Conservation (phyloP, 1,140 invertebrate genomes). For the Subanguina moxae region DNA sequence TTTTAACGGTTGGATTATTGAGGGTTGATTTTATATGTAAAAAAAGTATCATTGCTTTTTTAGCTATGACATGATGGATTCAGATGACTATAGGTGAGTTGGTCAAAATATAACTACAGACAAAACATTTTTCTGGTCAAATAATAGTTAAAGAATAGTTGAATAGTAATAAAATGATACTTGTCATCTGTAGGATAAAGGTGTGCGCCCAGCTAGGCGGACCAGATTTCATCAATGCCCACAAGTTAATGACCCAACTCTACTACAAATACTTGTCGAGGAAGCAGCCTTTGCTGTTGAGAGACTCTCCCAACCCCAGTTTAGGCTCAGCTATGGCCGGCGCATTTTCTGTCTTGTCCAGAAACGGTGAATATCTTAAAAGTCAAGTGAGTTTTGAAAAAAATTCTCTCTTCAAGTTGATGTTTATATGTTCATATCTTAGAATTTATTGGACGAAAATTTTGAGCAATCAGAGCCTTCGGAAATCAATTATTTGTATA, state of each 20-base stretch:
- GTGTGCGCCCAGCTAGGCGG: slow-evolving; percentile 36
- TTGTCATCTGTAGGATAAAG: slow-evolving; percentile 23
- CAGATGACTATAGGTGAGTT: slow-evolving; percentile 25
- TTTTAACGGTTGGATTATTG: too few species aligned
- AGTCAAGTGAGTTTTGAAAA: slow-evolving; percentile 22
- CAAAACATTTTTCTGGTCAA: too few species aligned
- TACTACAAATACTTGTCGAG: slow-evolving; percentile 45
- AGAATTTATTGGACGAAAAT: slow-evolving; percentile 29
- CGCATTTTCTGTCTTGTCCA: slow-evolving; percentile 40
- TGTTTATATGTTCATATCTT: slow-evolving; percentile 10
- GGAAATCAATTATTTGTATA: slow-evolving; percentile 36
- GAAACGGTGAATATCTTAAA: slow-evolving; percentile 42
- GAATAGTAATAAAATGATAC: too few species aligned
- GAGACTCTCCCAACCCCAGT: slow-evolving; percentile 46
- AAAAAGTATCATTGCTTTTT: too few species aligned
- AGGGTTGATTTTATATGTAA: too few species aligned
- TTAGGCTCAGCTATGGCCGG: slow-evolving; percentile 30
- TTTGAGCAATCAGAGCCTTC: slow-evolving; percentile 11
- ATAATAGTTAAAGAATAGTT: too few species aligned
- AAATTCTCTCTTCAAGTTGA: neutral
- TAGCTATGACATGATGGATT: slow-evolving; percentile 28
- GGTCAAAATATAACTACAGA: too few species aligned
- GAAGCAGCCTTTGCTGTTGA: slow-evolving; percentile 37
- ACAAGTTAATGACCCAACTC: slow-evolving; percentile 41
- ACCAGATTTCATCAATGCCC: slow-evolving; percentile 41